Percentiles rank a stretch among this genome's conserved stretches.
These are phyloP conservation scores for Amblyornis subalaris DNA, from an alignment of 2,113 vertebrate genomes.

Conservation along the genomic window DNA sequence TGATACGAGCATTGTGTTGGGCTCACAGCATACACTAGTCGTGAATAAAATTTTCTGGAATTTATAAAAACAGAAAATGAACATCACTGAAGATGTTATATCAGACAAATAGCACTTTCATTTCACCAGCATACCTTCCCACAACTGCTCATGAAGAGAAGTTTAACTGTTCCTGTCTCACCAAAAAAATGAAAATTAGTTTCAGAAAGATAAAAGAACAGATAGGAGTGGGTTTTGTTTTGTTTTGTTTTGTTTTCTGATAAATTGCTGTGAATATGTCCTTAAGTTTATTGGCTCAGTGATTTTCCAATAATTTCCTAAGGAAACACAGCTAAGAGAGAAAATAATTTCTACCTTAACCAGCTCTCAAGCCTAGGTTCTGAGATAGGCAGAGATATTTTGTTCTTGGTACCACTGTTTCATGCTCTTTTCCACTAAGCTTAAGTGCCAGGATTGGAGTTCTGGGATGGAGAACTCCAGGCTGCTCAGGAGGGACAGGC, in stretches of 20 bases:
- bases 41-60: not conserved
- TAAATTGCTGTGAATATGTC: not conserved
- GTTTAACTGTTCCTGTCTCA: not conserved
- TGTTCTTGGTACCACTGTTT: not conserved
- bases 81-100: not conserved
- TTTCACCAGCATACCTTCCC: not conserved
- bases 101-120: not conserved
- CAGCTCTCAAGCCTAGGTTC: not conserved
- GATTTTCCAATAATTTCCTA: not conserved
- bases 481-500: not conserved
- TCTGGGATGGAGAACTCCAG: not conserved
- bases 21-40: not conserved
- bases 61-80: not conserved
- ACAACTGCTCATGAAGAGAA: not conserved
- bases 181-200: not conserved
- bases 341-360: not conserved
- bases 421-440: not conserved
- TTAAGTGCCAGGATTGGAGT: not conserved
- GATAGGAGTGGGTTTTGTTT: not conserved
- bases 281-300: not conserved
- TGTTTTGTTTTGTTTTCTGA: not conserved
- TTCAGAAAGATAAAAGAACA: not conserved
- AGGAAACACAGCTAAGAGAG: not conserved
- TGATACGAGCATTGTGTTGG: rapidly evolving
- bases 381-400: not conserved